phyloP scores from a whole-genome alignment of 2,113 vertebrate genomes.

The Pelmatolapia mariae region DNA sequence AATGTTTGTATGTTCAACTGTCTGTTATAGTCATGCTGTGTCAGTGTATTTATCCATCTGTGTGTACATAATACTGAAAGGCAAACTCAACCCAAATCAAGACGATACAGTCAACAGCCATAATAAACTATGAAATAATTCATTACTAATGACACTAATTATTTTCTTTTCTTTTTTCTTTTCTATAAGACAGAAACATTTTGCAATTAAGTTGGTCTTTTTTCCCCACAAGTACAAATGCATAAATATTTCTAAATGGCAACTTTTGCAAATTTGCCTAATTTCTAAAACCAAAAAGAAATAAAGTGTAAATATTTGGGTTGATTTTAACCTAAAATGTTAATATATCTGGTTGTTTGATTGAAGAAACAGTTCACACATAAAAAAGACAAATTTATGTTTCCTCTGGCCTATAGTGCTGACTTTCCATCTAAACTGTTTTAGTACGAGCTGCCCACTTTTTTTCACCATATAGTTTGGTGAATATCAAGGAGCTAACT shows the following conservation, averaged over 20 bases:
- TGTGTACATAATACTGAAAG: constrained; percentile 24
- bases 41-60: constrained; percentile 49
- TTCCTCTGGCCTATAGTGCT: neutral
- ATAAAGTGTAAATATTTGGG: constrained; percentile 27
- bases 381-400: neutral
- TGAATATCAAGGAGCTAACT: neutral
- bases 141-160: neutral
- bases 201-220: neutral
- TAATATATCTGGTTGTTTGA: neutral
- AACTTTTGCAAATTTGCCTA: neutral
- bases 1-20: constrained; percentile 52
- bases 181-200: neutral
- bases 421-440: neutral
- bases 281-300: neutral
- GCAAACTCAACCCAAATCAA: constrained; percentile 52
- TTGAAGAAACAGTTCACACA: neutral
- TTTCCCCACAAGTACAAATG: neutral
- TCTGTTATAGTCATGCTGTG: constrained; percentile 49
- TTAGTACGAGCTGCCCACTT: neutral
- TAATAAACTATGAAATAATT: neutral
- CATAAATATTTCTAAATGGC: neutral
- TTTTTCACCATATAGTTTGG: neutral
- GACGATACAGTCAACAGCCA: neutral
- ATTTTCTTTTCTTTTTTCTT: neutral
- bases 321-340: constrained; percentile 49